Evolutionary conservation across 2,797 vertebrate species (phyloP), one percentile per base, ranked within the genome.

Genomic region (Liparis tanakae): DNA sequence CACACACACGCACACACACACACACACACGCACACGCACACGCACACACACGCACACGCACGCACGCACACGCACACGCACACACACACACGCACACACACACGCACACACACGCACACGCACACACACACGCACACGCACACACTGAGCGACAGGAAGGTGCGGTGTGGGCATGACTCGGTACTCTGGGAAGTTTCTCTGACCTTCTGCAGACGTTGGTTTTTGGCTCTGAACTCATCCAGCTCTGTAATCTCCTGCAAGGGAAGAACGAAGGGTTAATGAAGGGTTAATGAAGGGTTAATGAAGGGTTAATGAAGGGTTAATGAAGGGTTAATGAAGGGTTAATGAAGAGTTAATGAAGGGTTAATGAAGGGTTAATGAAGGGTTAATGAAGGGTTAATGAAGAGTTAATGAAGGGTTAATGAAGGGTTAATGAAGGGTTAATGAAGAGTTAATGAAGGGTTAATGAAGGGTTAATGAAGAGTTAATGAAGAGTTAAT

Each of bases 181-280:
- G 36, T 7, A 53, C 5, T 25, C 1, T 9, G 3, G 20, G 15
- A 1, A 15, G 36, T 33, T 46, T 70, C 20, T 6, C 5, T 1
- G 7, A 51, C 92, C 91, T 98, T 98, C 83, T 96, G 94, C 74
- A 98, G 92, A 75, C 98, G 96, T 86, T 98, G 97, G 90, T 99
- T 99, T 94, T 98, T 99, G 81, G 96, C 93, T 89, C 96, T 94
- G 67, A 98, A 99, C 88, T 99, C 98, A 88, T 99, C 97, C 77
- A 98, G 91, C 20, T 94, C 91, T 88, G 96, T 94, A 81, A 99
- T 98, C 80, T 99, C 97, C 98, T 99, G 79, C 67, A 77, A 58
- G 54, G 7, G 14, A 76, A 67, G 67, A 83, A 88, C 3, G 67
- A 8, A 67, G 17, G 41, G 17, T 61, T 25, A 80, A 30, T 30